phyloP scores from a whole-genome alignment of 2,888 invertebrate species.

The Anaspis maculata region DNA sequence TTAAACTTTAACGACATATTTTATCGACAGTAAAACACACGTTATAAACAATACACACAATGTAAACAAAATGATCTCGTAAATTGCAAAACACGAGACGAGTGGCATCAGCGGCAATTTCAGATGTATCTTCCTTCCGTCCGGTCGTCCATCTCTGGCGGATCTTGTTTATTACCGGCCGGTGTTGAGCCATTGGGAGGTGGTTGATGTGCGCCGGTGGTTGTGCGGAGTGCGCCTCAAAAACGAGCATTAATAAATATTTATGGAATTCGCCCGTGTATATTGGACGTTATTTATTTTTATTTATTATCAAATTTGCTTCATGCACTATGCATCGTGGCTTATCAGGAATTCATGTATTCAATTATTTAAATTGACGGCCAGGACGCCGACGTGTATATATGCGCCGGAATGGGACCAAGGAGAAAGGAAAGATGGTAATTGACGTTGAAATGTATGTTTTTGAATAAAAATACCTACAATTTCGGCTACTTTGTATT shows the following conservation, averaged over 20 bases:
- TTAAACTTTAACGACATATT: conserved; percentile 26
- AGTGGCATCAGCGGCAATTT: conserved; percentile 21
- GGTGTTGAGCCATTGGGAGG: no score
- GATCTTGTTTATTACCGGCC: conserved; percentile 33
- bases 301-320: conserved; percentile 45
- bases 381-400: conserved; percentile 27
- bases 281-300: conserved; percentile 41
- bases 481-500: conserved; percentile 24
- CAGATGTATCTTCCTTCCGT: conserved; percentile 21
- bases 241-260: conserved; percentile 40
- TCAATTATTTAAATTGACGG: conserved; percentile 44
- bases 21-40: conserved; percentile 24
- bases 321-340: conserved; percentile 43
- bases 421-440: conserved; percentile 35
- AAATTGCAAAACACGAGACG: conserved; percentile 24
- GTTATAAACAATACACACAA: conserved; percentile 23
- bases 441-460: conserved; percentile 32
- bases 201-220: no score
- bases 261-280: conserved; percentile 32
- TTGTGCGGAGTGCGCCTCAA: no score
- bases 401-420: conserved; percentile 14
- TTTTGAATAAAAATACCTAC: conserved; percentile 27
- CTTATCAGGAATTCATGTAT: conserved; percentile 45
- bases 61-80: conserved; percentile 23
- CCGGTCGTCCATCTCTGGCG: conserved; percentile 8